Conservation (phyloP, 1,140 invertebrate genomes). For the Drosophila persimilis region DNA sequence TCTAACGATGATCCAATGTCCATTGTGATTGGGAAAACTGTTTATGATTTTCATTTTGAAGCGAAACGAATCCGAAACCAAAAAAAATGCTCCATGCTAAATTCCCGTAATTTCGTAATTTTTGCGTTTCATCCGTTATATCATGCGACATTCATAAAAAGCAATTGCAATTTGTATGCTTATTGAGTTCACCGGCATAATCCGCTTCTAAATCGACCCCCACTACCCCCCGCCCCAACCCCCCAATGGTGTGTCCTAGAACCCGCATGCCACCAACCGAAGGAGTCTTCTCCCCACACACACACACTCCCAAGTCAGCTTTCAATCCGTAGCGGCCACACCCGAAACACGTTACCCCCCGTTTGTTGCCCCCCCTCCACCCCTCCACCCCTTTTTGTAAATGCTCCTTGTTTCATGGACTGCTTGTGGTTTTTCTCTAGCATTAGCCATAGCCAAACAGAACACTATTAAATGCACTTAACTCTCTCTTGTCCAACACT, state of each 20-base stretch:
- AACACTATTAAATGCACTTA: constrained; percentile 77
- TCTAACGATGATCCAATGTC: constrained; percentile 29
- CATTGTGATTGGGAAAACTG: constrained; percentile 41
- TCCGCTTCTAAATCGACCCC: constrained; percentile 35
- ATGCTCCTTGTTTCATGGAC: constrained; percentile 50
- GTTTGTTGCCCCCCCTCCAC: constrained; percentile 1
- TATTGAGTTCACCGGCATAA: constrained; percentile 35
- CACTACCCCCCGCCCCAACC: constrained; percentile 14
- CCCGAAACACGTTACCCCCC: constrained; percentile 7
- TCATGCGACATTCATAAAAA: constrained; percentile 68
- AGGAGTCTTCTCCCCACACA: constrained; percentile 12
- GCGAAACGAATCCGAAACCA: constrained; percentile 40
- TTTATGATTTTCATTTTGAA: constrained; percentile 59
- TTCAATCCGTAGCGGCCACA: constrained; percentile 8
- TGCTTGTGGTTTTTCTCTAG: constrained; percentile 41
- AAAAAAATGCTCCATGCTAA: constrained; percentile 54
- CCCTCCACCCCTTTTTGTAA: constrained; percentile 7
- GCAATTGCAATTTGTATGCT: constrained; percentile 56
- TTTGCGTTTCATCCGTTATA: constrained; percentile 63
- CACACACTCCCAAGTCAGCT: constrained; percentile 22
- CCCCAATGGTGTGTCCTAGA: constrained; percentile 29
- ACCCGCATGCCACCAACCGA: constrained; percentile 32
- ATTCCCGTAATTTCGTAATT: constrained; percentile 57
- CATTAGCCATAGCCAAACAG: constrained; percentile 31
- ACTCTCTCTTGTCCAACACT: constrained; percentile 67